Conservation (phyloP, 2,888 invertebrate genomes). For the Andrena flavipes region DNA sequence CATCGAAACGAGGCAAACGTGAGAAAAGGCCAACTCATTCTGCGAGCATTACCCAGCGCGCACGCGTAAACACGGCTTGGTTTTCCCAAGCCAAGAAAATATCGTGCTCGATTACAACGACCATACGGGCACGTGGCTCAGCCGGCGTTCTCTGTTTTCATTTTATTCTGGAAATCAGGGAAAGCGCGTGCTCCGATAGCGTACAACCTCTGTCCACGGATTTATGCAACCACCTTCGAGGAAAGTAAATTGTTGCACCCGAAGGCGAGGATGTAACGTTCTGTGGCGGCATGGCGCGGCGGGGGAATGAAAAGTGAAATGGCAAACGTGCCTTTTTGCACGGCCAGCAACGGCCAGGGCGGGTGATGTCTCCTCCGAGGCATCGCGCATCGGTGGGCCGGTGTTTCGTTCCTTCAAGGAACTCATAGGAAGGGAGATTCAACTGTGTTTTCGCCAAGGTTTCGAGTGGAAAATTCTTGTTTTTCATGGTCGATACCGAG, state of each 20-base stretch:
- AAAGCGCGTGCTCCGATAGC: constrained; percentile 38
- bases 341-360: constrained; percentile 2
- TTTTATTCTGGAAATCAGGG: constrained; percentile 64
- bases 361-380: constrained; percentile 29
- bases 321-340: constrained; percentile 12
- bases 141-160: constrained; percentile 15
- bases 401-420: not conserved
- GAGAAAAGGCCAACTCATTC: not conserved
- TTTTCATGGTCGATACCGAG: too few relatives aligned
- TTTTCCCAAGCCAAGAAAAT: not conserved
- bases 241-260: constrained; percentile 44
- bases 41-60: not conserved
- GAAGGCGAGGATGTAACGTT: constrained; percentile 10
- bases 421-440: not conserved
- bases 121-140: not conserved
- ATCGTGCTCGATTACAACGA: not conserved
- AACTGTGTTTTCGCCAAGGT: not conserved
- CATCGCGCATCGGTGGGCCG: constrained; percentile 10
- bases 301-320: constrained; percentile 35
- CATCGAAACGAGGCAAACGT: not conserved
- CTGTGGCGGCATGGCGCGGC: not conserved
- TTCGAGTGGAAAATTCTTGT: too few relatives aligned
- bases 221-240: constrained; percentile 44
- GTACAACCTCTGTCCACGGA: constrained; percentile 16
- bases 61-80: too few relatives aligned